These are phyloP conservation scores for Sceliomorpha sp. DNA, from an alignment of 2,888 invertebrate species.

Conservation along the genomic window DNA sequence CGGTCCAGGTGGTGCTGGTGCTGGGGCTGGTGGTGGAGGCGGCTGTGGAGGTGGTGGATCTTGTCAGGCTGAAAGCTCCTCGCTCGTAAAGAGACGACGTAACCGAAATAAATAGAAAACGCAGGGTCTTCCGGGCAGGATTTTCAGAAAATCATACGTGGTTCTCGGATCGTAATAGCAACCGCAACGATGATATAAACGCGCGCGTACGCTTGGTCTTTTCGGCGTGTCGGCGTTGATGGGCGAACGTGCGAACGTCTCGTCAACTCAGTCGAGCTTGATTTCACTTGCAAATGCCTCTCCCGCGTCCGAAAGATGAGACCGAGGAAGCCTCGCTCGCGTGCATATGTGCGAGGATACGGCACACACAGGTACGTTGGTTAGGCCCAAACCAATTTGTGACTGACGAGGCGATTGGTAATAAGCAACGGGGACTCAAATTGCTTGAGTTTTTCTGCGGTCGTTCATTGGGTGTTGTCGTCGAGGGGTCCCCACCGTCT, in stretches of 20 bases:
- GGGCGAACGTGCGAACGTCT: conserved; percentile 64
- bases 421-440: conserved; percentile 77
- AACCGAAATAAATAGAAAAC: background rate
- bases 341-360: conserved; percentile 34
- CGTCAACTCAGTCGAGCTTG: conserved; percentile 66
- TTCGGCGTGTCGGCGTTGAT: conserved; percentile 32
- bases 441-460: conserved; percentile 78
- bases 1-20: too few species aligned
- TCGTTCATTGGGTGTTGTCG: conserved; percentile 77
- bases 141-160: conserved; percentile 27
- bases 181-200: conserved; percentile 17
- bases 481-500: conserved; percentile 57
- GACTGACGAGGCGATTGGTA: conserved; percentile 79
- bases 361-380: conserved; percentile 30
- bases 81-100: conserved; percentile 1
- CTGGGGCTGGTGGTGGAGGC: too few species aligned
- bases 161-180: conserved; percentile 16
- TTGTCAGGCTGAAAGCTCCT: conserved; percentile 17
- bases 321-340: conserved; percentile 27
- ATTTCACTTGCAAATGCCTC: conserved; percentile 73
- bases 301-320: conserved; percentile 49
- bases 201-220: conserved; percentile 14
- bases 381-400: conserved; percentile 74
- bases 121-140: conserved; percentile 7
- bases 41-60: conserved; percentile 30